Evolutionary conservation across 2,888 invertebrate genomes (phyloP).

Genomic region (Noctua pronuba): DNA sequence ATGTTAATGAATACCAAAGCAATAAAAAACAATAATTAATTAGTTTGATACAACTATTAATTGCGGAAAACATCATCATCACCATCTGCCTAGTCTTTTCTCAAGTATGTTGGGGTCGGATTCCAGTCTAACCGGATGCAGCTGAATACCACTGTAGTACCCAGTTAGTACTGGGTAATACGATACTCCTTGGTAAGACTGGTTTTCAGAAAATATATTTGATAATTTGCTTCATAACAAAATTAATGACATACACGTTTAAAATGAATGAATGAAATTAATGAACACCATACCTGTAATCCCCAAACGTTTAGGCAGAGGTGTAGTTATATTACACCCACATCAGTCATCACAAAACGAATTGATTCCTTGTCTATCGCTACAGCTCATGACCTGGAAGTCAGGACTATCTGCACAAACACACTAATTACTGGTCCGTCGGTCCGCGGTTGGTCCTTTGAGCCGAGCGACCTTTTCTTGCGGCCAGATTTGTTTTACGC

Average conservation of each 20-base stretch:
- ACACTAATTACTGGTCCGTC: slow-evolving; percentile 52
- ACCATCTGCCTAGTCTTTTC: too few species aligned
- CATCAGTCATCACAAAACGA: not conserved
- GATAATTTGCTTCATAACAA: not conserved
- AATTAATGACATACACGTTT: not conserved
- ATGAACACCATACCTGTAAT: not conserved
- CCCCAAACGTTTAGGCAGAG: not conserved
- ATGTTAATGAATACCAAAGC: not conserved
- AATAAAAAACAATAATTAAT: not conserved
- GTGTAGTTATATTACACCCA: not conserved
- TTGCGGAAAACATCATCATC: not conserved
- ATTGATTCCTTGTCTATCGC: slow-evolving; percentile 4
- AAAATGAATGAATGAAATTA: not conserved
- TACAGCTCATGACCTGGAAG: slow-evolving; percentile 18
- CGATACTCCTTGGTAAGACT: too few species aligned
- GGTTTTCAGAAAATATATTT: too few species aligned
- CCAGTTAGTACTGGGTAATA: too few species aligned
- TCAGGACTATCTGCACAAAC: slow-evolving; percentile 37
- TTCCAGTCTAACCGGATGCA: too few species aligned
- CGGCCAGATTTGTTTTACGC: slow-evolving; percentile 61
- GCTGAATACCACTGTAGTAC: too few species aligned
- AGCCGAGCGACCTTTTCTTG: slow-evolving; percentile 56
- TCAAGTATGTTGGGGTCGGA: too few species aligned
- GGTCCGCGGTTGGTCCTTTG: slow-evolving; percentile 58
- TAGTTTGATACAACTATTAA: slow-evolving; percentile 10